phyloP scores from a whole-genome alignment of 2,113 vertebrate genomes.

The Percopsis transmontana region DNA sequence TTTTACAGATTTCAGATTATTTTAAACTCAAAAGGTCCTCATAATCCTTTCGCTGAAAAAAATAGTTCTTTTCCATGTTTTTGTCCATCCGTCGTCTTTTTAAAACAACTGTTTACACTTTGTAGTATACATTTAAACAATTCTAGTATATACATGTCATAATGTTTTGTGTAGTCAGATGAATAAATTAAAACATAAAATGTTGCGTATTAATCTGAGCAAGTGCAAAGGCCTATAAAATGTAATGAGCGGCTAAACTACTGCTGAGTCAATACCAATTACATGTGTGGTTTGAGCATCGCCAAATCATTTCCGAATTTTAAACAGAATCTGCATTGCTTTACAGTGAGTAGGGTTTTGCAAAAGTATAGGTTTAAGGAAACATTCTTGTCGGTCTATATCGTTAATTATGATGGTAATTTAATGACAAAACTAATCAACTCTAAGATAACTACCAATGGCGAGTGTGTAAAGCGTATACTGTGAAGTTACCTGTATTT shows the following conservation, averaged over 20 bases:
- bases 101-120: fast-evolving
- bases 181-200: background rate
- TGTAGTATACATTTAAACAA: background rate
- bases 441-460: no score
- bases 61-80: slow-evolving; percentile 33
- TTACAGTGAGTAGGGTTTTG: no score
- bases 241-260: background rate
- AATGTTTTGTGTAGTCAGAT: background rate
- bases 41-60: slow-evolving; percentile 44
- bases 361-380: no score
- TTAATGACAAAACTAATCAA: no score
- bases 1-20: no score
- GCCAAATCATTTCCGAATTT: no score
- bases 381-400: no score
- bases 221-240: slow-evolving; percentile 9
- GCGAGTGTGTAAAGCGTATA: no score
- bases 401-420: no score
- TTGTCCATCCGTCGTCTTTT: background rate
- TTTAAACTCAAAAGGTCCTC: background rate
- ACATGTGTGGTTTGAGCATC: no score
- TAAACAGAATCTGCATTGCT: no score
- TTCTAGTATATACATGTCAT: background rate
- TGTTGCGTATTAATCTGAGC: slow-evolving; percentile 28
- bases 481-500: no score
- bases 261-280: background rate